These are phyloP conservation scores for Philhelius pedissequus DNA, from an alignment of 2,888 invertebrate species.

Conservation along the genomic window DNA sequence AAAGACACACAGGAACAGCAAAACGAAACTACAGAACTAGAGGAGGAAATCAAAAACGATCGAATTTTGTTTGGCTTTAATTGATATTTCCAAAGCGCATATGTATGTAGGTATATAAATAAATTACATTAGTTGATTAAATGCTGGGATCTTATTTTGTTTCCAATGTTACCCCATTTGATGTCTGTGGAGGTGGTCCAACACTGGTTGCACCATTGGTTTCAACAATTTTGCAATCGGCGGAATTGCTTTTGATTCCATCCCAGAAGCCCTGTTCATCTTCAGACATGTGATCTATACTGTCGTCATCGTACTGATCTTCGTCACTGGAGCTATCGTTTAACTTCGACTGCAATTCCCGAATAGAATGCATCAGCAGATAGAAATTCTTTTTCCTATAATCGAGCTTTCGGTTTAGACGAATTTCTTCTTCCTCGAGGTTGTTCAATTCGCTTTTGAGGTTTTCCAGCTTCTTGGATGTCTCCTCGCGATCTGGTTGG, in stretches of 20 bases:
- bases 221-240: conserved; percentile 3
- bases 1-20: not conserved
- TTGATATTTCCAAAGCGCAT: not conserved
- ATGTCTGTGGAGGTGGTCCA: not conserved
- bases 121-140: not conserved
- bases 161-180: conserved; percentile 2
- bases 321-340: conserved; percentile 85
- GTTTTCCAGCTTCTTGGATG: conserved; percentile 84
- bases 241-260: conserved; percentile 42
- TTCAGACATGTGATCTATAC: conserved; percentile 58
- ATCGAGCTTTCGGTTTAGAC: conserved; percentile 88
- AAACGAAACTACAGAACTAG: conserved; percentile 13
- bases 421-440: conserved; percentile 85
- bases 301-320: conserved; percentile 79
- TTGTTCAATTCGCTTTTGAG: conserved; percentile 87
- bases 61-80: conserved; percentile 33
- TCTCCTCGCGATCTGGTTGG: conserved; percentile 93
- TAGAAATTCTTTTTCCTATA: conserved; percentile 93
- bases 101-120: not conserved
- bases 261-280: conserved; percentile 63
- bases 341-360: conserved; percentile 89
- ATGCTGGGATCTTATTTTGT: not conserved
- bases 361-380: conserved; percentile 91
- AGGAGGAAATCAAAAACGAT: conserved; percentile 40
- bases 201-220: conserved; percentile 6